Percentiles rank a stretch among this genome's conserved stretches.
These are phyloP conservation scores for Liparis tanakae DNA, from an alignment of 2,797 vertebrate species.

Conservation along the genomic window DNA sequence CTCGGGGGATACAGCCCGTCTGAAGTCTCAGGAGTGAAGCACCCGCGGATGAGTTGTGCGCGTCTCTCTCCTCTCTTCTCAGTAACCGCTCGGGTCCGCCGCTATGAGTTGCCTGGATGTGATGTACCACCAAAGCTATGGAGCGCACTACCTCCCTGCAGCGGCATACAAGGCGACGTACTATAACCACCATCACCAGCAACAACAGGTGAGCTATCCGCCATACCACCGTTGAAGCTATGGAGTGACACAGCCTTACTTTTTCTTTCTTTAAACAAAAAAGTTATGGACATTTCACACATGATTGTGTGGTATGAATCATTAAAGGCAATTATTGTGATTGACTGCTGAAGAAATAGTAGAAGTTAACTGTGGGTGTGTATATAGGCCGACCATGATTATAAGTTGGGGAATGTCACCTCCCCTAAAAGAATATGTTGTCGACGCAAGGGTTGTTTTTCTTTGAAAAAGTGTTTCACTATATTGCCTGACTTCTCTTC, in stretches of 20 bases:
- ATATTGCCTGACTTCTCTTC: neutral
- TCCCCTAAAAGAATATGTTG: neutral
- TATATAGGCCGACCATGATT: neutral
- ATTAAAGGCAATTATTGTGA: neutral
- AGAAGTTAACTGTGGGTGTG: neutral
- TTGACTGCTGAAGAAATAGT: neutral
- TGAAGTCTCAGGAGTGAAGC: constrained; percentile 66
- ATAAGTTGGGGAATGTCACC: neutral
- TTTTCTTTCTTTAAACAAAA: too few species aligned
- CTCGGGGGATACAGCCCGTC: constrained; percentile 68
- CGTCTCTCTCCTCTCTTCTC: constrained; percentile 42
- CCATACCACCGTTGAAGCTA: neutral
- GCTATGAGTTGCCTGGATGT: constrained; percentile 98
- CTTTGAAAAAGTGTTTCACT: neutral
- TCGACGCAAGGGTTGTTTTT: neutral
- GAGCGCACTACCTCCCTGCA: constrained; percentile 87
- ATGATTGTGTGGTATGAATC: neutral
- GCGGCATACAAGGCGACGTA: constrained; percentile 87
- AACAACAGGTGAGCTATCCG: constrained; percentile 88
- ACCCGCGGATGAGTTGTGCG: constrained; percentile 42
- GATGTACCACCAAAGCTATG: constrained; percentile 94
- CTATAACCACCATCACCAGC: constrained; percentile 82
- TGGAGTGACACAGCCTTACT: neutral
- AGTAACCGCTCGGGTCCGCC: constrained; percentile 63
- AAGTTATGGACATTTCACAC: neutral